Base-by-base conservation (phyloP, 2,113 vertebrate genomes). In the Machaerirhynchus nigripectus region DNA sequence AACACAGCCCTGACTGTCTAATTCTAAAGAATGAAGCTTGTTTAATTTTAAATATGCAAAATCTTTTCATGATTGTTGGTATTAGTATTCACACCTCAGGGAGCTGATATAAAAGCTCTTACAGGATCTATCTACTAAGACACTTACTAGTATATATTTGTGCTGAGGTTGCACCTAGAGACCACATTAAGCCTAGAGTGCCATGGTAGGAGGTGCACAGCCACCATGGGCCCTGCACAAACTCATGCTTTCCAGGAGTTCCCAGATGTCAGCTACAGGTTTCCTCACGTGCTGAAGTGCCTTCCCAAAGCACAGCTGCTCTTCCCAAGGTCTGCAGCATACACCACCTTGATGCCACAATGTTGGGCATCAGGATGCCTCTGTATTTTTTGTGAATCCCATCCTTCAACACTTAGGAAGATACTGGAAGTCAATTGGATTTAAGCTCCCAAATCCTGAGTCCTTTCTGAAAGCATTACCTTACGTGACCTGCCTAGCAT, bases 361-460 rank as follows among this genome's bases (percentile, higher is more conserved):
- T 35, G 30, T 1, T 73, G 42, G 77, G 26, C 79, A 77, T n/a
- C 42, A 77, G 52, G 77, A 86, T 30, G 63, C 79, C 52, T 74
- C 71, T 6, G 39, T 31, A 10, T 19, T 71, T 88, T 83, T 78
- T 49, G 39, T 35, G 40, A 77, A 80, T 74, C 24, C 26, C 35
- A 28, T 75, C 73, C 60, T 94, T 92, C 84, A 90, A 89, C 63
- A 81, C 30, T 90, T 74, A 81, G 47, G 47, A 90, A 94, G n/a
- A 92, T 63, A 94, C 52, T 81, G n/a, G 49, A 93, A 83, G 50
- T 89, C 86, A 94, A 64, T 39, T 81, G 80, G 84, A 95, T 95
- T 93, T 93, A 92, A 75, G n/a, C 9, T 84, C 40, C 60, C 35
- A 90, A 94, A 88, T 94, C 83, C 89, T 13, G 23, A 94, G 60